These are phyloP conservation scores for Dastarcus helophoroides DNA, from an alignment of 2,888 invertebrate species.

Conservation along the genomic window DNA sequence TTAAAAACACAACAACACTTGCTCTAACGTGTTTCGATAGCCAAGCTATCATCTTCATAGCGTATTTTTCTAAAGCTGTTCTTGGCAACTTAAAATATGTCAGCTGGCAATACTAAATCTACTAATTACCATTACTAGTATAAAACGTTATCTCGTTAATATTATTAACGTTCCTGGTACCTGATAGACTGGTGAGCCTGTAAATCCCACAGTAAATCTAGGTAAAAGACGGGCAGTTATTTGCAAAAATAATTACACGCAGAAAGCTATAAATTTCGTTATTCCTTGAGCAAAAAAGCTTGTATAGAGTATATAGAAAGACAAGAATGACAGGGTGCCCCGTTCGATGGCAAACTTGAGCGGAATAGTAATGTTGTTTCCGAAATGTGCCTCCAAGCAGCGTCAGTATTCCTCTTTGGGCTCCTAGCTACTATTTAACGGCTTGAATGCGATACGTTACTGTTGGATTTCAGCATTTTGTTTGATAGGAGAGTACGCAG, in stretches of 20 bases:
- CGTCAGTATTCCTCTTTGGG: slow-evolving; percentile 24
- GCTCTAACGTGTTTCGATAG: too few relatives aligned
- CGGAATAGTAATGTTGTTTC: slow-evolving; percentile 34
- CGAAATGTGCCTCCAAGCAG: slow-evolving; percentile 22
- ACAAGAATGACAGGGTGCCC: slow-evolving; percentile 36
- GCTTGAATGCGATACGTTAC: slow-evolving; percentile 26
- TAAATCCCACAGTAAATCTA: too few relatives aligned
- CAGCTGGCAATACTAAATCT: too few relatives aligned
- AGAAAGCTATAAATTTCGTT: slow-evolving; percentile 34
- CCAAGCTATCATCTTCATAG: too few relatives aligned
- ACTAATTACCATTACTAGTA: too few relatives aligned
- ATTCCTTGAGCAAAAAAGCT: slow-evolving; percentile 33
- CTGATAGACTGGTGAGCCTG: too few relatives aligned
- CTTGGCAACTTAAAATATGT: too few relatives aligned
- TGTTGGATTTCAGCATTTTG: slow-evolving; percentile 24
- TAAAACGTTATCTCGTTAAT: too few relatives aligned
- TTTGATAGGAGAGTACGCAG: slow-evolving; percentile 21
- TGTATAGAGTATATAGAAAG: slow-evolving; percentile 34
- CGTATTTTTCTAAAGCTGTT: too few relatives aligned
- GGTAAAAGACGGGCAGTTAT: slow-evolving; percentile 11
- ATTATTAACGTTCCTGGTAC: too few relatives aligned
- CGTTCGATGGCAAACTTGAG: slow-evolving; percentile 32
- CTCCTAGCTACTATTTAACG: slow-evolving; percentile 26
- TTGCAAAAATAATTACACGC: slow-evolving; percentile 25
- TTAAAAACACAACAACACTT: too few relatives aligned